Conservation (phyloP, 2,888 invertebrate genomes). For the Ariolimax columbianus region DNA sequence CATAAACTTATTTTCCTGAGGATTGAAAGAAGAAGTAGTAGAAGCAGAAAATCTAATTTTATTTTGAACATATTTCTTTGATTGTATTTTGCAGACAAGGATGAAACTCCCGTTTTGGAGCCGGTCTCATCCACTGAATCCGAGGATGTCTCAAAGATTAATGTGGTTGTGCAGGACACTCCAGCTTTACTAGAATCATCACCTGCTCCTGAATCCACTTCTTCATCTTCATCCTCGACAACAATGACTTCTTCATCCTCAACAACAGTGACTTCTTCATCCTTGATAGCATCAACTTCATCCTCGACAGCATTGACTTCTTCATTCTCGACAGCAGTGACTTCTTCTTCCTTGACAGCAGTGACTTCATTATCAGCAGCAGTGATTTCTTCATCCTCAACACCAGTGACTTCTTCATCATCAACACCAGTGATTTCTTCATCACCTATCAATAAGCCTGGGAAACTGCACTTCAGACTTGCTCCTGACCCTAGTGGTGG, state of each 20-base stretch:
- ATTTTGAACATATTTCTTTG: background rate
- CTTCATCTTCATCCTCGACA: background rate
- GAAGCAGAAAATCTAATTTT: too few relatives aligned
- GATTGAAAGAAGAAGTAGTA: too few relatives aligned
- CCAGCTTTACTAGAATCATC: background rate
- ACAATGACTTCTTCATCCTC: background rate
- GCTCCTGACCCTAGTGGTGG: constrained; percentile 30
- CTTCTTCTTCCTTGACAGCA: background rate
- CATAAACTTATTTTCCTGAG: too few relatives aligned
- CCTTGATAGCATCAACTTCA: background rate
- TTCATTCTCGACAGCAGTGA: background rate
- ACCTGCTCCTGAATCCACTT: background rate
- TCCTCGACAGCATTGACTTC: background rate
- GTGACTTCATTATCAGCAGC: background rate
- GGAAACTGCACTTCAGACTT: constrained; percentile 39
- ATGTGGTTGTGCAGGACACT: background rate
- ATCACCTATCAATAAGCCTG: background rate
- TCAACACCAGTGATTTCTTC: background rate
- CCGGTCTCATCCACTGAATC: background rate
- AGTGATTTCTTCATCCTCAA: background rate
- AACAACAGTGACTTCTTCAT: background rate
- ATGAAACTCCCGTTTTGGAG: background rate
- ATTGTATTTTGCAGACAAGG: background rate
- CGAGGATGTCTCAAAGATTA: background rate
- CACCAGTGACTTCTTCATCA: background rate